phyloP scores from a whole-genome alignment of 2,113 vertebrate species.

The Zosterops hypoxanthus region DNA sequence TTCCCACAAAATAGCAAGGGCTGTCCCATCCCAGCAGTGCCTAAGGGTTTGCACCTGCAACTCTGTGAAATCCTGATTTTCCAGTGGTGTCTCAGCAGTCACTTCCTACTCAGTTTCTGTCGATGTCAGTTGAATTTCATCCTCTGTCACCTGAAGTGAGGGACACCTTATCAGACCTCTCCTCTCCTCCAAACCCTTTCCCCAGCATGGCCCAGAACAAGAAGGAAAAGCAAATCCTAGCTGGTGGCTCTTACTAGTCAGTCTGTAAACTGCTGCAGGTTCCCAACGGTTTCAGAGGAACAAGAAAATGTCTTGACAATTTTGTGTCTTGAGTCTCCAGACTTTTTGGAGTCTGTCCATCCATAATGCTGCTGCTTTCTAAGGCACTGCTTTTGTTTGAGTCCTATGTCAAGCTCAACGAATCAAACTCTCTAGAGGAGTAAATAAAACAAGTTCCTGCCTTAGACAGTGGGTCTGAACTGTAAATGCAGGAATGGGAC shows the following conservation, averaged over 20 bases:
- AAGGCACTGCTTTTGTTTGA: background rate
- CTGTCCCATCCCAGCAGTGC: background rate
- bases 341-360: constrained; percentile 4
- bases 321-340: background rate
- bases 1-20: background rate
- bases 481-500: background rate
- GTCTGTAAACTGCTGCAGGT: background rate
- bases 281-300: constrained; percentile 14
- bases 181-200: background rate
- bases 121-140: background rate
- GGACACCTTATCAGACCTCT: background rate
- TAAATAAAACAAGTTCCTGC: background rate
- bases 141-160: rapidly evolving
- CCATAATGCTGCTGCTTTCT: background rate
- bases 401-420: background rate
- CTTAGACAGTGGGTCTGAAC: constrained; percentile 10
- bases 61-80: background rate
- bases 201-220: background rate
- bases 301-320: background rate
- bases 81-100: background rate
- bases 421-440: constrained; percentile 17
- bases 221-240: background rate
- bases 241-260: background rate
- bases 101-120: background rate
- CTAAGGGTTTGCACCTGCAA: background rate